Evolutionary conservation across 2,888 invertebrate genomes (phyloP).

Genomic region (Caenorhabditis uteleia): DNA sequence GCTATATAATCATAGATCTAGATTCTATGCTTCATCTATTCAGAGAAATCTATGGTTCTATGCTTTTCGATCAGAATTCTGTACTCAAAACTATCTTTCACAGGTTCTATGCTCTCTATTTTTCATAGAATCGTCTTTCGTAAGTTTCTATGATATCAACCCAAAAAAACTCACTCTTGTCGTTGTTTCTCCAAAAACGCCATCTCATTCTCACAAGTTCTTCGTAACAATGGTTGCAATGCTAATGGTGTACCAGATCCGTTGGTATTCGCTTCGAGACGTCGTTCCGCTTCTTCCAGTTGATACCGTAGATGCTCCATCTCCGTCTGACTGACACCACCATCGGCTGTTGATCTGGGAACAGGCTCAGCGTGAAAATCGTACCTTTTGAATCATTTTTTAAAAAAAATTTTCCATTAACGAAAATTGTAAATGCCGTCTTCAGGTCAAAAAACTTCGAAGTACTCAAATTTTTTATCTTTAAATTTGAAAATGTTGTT

Average conservation of each 20-base stretch:
- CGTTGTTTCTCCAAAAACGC: constrained; percentile 57
- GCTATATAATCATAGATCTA: too few species aligned
- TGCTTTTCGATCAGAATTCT: too few species aligned
- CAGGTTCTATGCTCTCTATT: too few species aligned
- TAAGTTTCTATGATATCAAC: too few species aligned
- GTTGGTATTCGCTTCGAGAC: constrained; percentile 66
- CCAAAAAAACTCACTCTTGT: constrained; percentile 68
- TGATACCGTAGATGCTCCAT: constrained; percentile 54
- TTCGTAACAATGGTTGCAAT: constrained; percentile 90
- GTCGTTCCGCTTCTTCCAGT: constrained; percentile 60
- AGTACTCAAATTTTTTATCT: too few species aligned
- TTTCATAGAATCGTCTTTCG: too few species aligned
- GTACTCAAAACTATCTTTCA: too few species aligned
- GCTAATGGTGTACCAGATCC: constrained; percentile 79
- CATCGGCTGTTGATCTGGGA: constrained; percentile 28
- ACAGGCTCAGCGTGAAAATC: too few species aligned
- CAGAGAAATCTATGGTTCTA: too few species aligned
- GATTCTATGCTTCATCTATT: too few species aligned
- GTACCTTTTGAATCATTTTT: too few species aligned
- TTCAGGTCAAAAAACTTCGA: neutral
- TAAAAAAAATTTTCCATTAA: constrained; percentile 5
- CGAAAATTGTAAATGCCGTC: neutral
- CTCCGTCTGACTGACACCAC: constrained; percentile 31
- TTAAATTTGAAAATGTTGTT: too few species aligned
- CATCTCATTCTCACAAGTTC: constrained; percentile 93